Evolutionary conservation across 2,113 vertebrate genomes (phyloP), one percentile per base, ranked within the genome.

Genomic region (Macaca mulatta): DNA sequence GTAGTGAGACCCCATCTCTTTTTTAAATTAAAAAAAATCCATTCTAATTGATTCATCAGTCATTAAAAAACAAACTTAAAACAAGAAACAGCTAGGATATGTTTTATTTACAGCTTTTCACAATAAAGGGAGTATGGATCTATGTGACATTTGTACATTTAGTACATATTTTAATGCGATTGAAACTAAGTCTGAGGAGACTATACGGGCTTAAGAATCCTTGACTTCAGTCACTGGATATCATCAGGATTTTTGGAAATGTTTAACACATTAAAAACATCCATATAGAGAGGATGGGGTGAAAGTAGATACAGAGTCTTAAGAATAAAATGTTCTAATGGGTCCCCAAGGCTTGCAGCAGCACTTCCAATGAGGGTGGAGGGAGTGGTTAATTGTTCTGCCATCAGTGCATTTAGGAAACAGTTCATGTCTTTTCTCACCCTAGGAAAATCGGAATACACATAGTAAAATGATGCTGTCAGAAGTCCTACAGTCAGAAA

Each of bases 11-110:
- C 61, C 27, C 0, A 32, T 64, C 61, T 64, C 61, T 32, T 64
- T 64, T 64, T 64, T 64, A 64, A 64, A 64, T 64, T 14, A 14
- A 64, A 64, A 64, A 30, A 14, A 94, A 35, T 57, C 3, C n/a
- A 64, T 80, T 95, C 50, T 85, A 92, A 92, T 64, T 75, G 81
- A 90, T 77, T 74, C 12, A 57, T 48, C 77, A 95, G 27, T 72
- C 52, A 77, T 90, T 70, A 18, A 83, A 95, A 88, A 89, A 67
- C 4, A 25, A 82, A 81, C 50, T 45, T 32, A 77, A 75, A 89
- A 52, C 13, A 87, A 61, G 92, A 90, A 88, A 90, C 48, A 74
- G 17, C 12, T 45, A 82, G 25, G 5, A n/a, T 74, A 86, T 57
- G 16, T 35, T 89, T 93, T 78, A 61, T n/a, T 83, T 83, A 78